Conservation (phyloP, 2,113 vertebrate species). For the Gallinago jamesoni region DNA sequence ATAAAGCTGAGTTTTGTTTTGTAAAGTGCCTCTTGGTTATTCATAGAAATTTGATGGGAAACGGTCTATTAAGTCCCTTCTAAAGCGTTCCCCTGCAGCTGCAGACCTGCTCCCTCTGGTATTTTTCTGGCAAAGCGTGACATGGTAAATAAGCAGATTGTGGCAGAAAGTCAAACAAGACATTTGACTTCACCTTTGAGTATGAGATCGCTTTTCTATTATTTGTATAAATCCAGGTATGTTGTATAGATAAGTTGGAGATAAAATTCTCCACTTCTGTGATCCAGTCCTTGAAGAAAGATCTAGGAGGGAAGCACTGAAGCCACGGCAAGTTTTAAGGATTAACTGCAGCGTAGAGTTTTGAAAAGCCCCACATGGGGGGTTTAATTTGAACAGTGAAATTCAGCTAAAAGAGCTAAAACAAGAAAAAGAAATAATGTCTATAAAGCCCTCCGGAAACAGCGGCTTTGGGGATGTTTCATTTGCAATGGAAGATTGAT, state of each 20-base stretch:
- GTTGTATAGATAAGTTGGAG: neutral
- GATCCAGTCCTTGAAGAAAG: neutral
- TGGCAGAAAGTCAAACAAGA: constrained; percentile 36
- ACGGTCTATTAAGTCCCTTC: neutral
- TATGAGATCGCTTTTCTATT: neutral
- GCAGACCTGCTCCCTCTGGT: neutral
- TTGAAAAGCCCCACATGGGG: neutral
- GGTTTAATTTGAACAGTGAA: neutral
- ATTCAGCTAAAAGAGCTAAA: neutral
- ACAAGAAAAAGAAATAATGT: neutral
- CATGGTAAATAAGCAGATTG: neutral
- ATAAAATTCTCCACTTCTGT: neutral
- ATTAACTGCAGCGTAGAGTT: neutral
- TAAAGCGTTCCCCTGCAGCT: neutral
- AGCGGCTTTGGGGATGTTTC: neutral
- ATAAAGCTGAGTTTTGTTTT: constrained; percentile 73
- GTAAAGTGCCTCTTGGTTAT: constrained; percentile 45
- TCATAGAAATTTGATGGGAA: neutral
- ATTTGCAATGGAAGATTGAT: neutral
- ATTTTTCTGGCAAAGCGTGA: neutral
- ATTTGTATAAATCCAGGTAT: neutral
- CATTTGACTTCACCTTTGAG: neutral
- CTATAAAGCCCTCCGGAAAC: neutral
- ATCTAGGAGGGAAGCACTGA: neutral
- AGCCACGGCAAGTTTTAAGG: neutral